Base-by-base conservation (phyloP, 2,888 invertebrate species). In the Spialia ferax region DNA sequence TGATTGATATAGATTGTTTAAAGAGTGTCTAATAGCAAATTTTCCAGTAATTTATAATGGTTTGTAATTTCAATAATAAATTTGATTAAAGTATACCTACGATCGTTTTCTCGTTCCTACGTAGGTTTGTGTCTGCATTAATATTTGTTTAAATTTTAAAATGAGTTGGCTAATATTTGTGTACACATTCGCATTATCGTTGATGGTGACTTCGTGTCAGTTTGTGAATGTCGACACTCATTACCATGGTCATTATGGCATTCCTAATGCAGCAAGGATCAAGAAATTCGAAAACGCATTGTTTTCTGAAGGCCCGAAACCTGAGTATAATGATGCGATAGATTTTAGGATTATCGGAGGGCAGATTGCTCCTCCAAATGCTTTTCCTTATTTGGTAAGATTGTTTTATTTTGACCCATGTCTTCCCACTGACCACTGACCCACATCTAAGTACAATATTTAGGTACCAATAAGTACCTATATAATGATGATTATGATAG, bases 261-360 rank as follows among this genome's bases (percentile, higher is more conserved):
- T 50, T 22, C 50, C 50, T 1, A 22, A 11, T 50, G 50, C 11
- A 20, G 11, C 11, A 50, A 20, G 50, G 50, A 50, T 22, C 50
- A 50, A 50, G 11, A 11, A 50, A 50, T 2, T 20, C 0, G 50
- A 50, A 11, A 22, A 50, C 4, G 13, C 20, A 2, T 11, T 50
- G 8, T 13, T n/a, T 42, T 6, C 7, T 2, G 7, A 42, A 50
- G 22, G 50, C 11, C 22, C 11, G 4, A 2, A 7, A 15, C 15
- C 38, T n/a, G 38, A 38, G 2, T n/a, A n/a, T n/a, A n/a, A n/a
- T n/a, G n/a, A n/a, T n/a, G 4, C 22, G 10, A 20, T 11, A 7
- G 5, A 20, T 10, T 22, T 50, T 4, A 50, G 50, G 50, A 50
- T 50, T 22, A 50, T 50, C 13, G 50, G 50, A 22, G 50, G 50